Evolutionary conservation across 2,797 vertebrate species (phyloP), one percentile per base, ranked within the genome.

Genomic region (Eulemur albifrons): DNA sequence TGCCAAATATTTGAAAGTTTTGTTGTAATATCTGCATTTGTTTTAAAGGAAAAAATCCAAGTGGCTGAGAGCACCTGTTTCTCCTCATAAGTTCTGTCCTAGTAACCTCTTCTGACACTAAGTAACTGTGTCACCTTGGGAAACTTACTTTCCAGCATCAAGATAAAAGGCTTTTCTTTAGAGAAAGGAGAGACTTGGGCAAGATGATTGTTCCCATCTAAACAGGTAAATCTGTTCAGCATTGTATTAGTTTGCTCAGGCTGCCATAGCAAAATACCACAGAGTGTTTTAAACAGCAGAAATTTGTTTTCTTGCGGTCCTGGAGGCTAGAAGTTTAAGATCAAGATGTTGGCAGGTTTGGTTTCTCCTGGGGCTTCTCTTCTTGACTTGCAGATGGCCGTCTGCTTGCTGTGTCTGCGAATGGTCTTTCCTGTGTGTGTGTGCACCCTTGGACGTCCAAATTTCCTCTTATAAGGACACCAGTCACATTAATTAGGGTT

Each of bases 361-460:
- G 20, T 65, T 88, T 89, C 57, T 50, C 75, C 65, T 30, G 77
- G 73, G 27, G 38, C 27, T 50, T 8, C 4, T 8, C 27, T 73
- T 35, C n/a, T n/a, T 45, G 18, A 12, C 4, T 52, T 45, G 45
- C 30, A 38, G n/a, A 61, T 20, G 45, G 18, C 45, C 14, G 11
- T 6, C 30, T 77, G 76, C 45, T 13, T 4, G 4, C 17, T 4
- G 35, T 67, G 40, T 93, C 40, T 88, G 84, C 75, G 20, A 30
- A 1, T 35, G 38, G 40, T 54, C 59, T 80, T 93, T 40, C 40
- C 25, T 54, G n/a, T 17, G 30, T 27, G 50, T 27, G 1, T 2
- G 1, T 9, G 6, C 7, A n/a, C 48, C 43, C 21, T 2, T 15
- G 13, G 4, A 11, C 48, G 15, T 59, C 14, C 32, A 38, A 0